Evolutionary conservation across 2,113 vertebrate species (phyloP), one percentile per base, ranked within the genome.

Genomic region (Zapus hudsonius): DNA sequence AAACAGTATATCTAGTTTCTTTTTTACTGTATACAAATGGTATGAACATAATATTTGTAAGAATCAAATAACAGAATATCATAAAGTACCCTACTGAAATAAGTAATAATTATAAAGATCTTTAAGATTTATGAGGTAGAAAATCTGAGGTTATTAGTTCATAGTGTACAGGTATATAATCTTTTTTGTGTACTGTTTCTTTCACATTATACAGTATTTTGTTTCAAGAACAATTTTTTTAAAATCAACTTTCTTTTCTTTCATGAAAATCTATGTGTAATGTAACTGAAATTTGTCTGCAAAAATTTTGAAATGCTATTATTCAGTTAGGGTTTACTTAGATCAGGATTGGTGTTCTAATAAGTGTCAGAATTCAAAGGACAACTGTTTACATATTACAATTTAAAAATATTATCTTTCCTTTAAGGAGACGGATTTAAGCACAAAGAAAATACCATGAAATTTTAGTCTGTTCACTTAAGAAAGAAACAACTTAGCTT

Each of bases 261-360:
- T 66, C 3, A 61, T 10, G 75, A 22, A 75, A 22, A 76, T 55
- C 3, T 42, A 72, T 40, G 33, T 84, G 17, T 15, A 93, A 87
- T 75, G 80, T 31, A 80, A 75, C 8, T 66, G 29, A 91, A 92
- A 74, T 38, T 89, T 47, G 52, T 59, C 78, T 91, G 64, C 12
- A 91, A 92, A 92, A 86, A 36, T 19, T 90, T 33, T 12, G 85
- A 88, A 92, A 16, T 82, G 47, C n/a, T n/a, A n/a, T 93, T 72
- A 74, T 59, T 64, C 19, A 69, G 2, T 78, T 23, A 87, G 70
- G 8, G 42, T 87, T 92, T 84, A 22, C 67, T 96, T 88, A 66
- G 17, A 89, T 90, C n/a, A 85, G 31, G 69, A 69, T 19, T 55
- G 13, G 17, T 93, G 4, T 36, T 55, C 10, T 74, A 67, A 83